Evolutionary conservation across 2,113 vertebrate species (phyloP), one percentile per base, ranked within the genome.

Genomic region (Cyphomyrus plagiostoma): DNA sequence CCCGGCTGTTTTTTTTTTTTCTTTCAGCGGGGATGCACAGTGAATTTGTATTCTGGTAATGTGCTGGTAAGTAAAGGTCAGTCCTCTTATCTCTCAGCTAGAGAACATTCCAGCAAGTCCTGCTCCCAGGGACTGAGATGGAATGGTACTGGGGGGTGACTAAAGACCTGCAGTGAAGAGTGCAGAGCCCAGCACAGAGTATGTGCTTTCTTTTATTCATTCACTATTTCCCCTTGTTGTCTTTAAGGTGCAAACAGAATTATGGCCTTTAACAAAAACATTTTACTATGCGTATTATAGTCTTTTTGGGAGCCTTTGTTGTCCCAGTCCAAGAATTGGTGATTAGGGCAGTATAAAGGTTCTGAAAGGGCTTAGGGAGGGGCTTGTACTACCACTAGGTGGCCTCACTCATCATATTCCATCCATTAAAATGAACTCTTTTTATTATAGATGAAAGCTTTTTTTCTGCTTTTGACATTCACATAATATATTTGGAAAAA

Each of bases 11-110:
- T 48, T 88, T 88, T 66, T 88, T 39, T 88, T 17, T 74, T 26
- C n/a, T 19, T 5, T 19, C 10, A 23, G 7, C 56, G 15, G 42
- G 85, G 86, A 80, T 53, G 39, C 26, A 48, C 39, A 3, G 11
- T 30, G 62, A 70, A 90, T 90, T 88, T 74, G 39, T 77, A 89
- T 87, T 80, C 66, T 87, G 49, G 86, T 66, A 42, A 87, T 90
- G 66, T 50, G 48, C 49, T 42, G 35, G 66, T 88, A 82, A 88
- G 88, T 90, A 90, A 90, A 90, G 89, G 89, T 90, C 89, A 87
- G 48, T 46, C 58, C 35, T 82, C 86, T 88, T 90, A 90, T 90
- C 86, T 88, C 86, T 82, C 50, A 21, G 35, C 23, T 42, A 48
- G 30, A 88, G 49, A 66, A 58, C 50, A 80, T 19, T 45, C 86